phyloP scores from a whole-genome alignment of 1,140 invertebrate genomes.

The Bombus soroeensis region DNA sequence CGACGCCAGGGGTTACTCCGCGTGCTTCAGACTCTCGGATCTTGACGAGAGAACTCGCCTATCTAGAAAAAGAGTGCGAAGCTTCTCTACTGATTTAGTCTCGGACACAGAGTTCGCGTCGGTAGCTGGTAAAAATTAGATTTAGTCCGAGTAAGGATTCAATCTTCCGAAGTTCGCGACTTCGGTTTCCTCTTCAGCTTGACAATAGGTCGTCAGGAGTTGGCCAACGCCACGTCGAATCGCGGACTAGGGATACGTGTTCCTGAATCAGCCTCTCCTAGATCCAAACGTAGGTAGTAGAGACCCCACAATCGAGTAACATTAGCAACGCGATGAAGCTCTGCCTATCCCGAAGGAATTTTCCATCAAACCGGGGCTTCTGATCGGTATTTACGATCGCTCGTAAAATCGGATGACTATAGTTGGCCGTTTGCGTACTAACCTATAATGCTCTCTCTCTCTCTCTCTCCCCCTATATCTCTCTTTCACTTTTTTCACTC shows the following conservation, averaged over 20 bases:
- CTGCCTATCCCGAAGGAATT: slow-evolving; percentile 34
- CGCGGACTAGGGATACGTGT: slow-evolving; percentile 41
- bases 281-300: neutral
- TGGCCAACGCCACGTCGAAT: slow-evolving; percentile 21
- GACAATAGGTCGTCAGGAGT: slow-evolving; percentile 71
- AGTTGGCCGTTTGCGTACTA: slow-evolving; percentile 33
- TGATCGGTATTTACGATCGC: slow-evolving; percentile 63
- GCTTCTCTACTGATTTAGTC: slow-evolving; percentile 48
- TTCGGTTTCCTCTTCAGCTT: slow-evolving; percentile 27
- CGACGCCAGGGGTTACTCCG: neutral
- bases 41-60: neutral
- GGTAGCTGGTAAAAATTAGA: slow-evolving; percentile 67
- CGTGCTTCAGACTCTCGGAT: slow-evolving; percentile 1
- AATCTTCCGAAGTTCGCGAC: slow-evolving; percentile 57
- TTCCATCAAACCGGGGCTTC: slow-evolving; percentile 44
- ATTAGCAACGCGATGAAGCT: slow-evolving; percentile 63
- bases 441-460: slow-evolving; percentile 22
- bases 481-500: neutral
- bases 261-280: slow-evolving; percentile 9
- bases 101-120: slow-evolving; percentile 44
- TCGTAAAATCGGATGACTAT: slow-evolving; percentile 51
- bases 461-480: too few relatives aligned
- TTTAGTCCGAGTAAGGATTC: slow-evolving; percentile 65
- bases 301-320: slow-evolving; percentile 51
- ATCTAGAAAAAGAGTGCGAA: neutral